Evolutionary conservation across 2,888 invertebrate genomes (phyloP), one percentile per base, ranked within the genome.

Genomic region (Lasioglossum lativentre): DNA sequence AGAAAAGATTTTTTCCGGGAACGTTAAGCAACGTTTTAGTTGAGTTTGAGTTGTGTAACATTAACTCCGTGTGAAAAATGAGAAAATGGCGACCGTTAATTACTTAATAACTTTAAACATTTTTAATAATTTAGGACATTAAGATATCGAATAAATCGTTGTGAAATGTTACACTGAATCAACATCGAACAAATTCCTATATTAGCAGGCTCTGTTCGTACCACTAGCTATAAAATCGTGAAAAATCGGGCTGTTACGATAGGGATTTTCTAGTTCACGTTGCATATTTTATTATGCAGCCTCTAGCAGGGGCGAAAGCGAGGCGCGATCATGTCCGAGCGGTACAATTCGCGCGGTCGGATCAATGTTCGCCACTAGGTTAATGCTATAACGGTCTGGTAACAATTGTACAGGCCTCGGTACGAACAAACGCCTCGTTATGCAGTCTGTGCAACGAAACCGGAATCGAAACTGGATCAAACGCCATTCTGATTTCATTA

Each of bases 331-430:
- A 19, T 23, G 38, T 34, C 23, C 38, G 68, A 68, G 59, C 19
- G 30, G 66, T 34, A 12, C 34, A 68, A 68, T 68, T 68, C 38
- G 56, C 56, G 63, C 30, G 19, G 77, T 84, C 66, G 76, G 75
- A 83, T 83, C 84, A 56, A 83, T 78, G 78, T 70, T 78, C 70
- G 34, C 30, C 27, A 42, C 34, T 73, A 66, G 45, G 47, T 38
- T 27, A 42, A 45, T 59, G 40, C 47, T 71, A 30, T 27, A 77
- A 27, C 56, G 52, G 14, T 30, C 27, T 59, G 30, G 47, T 63
- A 76, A 74, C 71, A 63, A 75, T 83, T 30, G 74, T 30, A n/a
- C 16, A 78, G 27, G 12, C 42, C 23, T 73, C 4, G 12, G 38
- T 38, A 59, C 16, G 38, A 40, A 45, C 42, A 40, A 71, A 72